Evolutionary conservation across 2,113 vertebrate species (phyloP).

Genomic region (Syngnathus typhle): DNA sequence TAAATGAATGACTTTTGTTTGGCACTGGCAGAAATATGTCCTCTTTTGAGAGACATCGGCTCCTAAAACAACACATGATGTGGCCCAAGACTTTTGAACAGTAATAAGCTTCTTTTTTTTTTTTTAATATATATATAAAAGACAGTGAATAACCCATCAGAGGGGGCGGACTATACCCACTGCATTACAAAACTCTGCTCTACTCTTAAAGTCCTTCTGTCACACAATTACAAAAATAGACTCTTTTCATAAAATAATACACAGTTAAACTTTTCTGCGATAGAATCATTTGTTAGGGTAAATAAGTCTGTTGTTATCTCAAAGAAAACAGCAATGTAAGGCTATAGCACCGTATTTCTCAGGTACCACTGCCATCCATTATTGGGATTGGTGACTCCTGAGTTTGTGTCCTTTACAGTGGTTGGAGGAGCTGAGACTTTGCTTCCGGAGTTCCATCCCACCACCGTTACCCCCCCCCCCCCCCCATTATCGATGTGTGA

Average conservation of each 20-base stretch:
- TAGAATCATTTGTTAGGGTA: constrained; percentile 71
- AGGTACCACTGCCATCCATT: constrained; percentile 21
- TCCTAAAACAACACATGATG: background rate
- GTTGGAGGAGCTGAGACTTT: constrained; percentile 6
- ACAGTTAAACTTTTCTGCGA: constrained; percentile 63
- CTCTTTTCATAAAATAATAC: constrained; percentile 73
- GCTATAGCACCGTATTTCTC: constrained; percentile 63
- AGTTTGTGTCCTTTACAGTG: constrained; percentile 26
- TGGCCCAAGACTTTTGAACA: background rate
- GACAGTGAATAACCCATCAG: constrained; percentile 41
- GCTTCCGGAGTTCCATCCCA: background rate
- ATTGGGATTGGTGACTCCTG: constrained; percentile 14
- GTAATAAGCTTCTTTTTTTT: background rate
- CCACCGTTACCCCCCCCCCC: constrained; percentile 47
- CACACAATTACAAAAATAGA: constrained; percentile 76
- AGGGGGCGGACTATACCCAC: constrained; percentile 19
- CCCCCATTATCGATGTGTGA: constrained; percentile 23
- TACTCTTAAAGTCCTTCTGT: constrained; percentile 21
- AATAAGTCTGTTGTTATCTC: constrained; percentile 64
- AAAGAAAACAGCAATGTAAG: constrained; percentile 52
- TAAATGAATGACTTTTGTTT: background rate
- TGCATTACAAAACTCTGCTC: constrained; percentile 27
- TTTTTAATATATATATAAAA: constrained; percentile 49
- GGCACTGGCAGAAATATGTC: background rate
- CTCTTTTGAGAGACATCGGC: background rate